phyloP scores from a whole-genome alignment of 2,113 vertebrate species.

The Psephotus haematonotus region DNA sequence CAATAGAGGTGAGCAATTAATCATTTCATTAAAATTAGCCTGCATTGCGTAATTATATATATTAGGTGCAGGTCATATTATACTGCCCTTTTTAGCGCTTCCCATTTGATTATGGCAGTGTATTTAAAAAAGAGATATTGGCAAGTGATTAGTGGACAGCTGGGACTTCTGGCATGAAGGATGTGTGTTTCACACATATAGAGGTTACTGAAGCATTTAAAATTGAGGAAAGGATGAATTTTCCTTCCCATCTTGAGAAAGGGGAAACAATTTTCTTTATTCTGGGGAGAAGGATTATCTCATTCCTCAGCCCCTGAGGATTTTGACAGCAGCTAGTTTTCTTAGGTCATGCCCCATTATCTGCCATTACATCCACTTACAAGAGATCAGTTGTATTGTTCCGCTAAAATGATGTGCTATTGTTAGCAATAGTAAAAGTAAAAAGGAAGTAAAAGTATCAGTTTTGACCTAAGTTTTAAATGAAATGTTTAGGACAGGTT shows the following conservation, averaged over 20 bases:
- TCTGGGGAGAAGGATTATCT: not conserved
- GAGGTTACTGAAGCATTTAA: slow-evolving; percentile 6
- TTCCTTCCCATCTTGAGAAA: not conserved
- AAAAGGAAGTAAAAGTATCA: not conserved
- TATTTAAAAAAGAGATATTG: not conserved
- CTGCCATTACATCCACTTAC: not conserved
- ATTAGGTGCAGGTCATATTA: not conserved
- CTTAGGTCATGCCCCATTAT: not conserved
- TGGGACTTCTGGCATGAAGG: slow-evolving; percentile 8
- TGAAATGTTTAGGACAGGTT: not conserved
- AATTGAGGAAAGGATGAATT: not conserved
- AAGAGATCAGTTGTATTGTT: not conserved
- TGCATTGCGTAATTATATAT: not conserved
- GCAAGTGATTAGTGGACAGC: slow-evolving; percentile 31
- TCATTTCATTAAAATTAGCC: not conserved
- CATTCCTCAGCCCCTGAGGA: not conserved
- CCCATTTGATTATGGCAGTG: not conserved
- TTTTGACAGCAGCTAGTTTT: not conserved
- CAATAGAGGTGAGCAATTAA: not conserved
- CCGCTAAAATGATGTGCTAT: not conserved
- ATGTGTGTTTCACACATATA: slow-evolving; percentile 32
- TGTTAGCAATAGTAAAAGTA: not conserved
- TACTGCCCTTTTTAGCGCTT: not conserved
- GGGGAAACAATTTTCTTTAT: not conserved
- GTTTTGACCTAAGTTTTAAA: not conserved